Percentiles rank a stretch among this genome's conserved stretches.
Conservation (phyloP, 1,140 invertebrate genomes). For the Panagrolaimus sp. region DNA sequence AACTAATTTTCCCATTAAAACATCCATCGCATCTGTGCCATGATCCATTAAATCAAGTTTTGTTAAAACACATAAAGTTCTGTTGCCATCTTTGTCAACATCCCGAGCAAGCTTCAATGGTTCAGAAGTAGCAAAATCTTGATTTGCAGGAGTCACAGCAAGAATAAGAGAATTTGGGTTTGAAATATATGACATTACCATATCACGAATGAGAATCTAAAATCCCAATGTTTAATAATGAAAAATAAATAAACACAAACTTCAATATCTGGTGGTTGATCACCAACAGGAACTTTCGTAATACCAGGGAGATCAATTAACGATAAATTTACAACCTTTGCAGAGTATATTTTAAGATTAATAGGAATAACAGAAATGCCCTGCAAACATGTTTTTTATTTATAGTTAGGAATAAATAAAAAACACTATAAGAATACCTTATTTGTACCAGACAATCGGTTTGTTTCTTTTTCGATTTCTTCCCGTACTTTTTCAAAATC, state of each 20-base stretch:
- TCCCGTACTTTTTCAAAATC: conserved; percentile 83
- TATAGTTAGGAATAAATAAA: not conserved
- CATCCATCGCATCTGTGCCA: conserved; percentile 96
- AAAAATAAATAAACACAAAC: conserved; percentile 67
- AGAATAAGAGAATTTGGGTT: conserved; percentile 68
- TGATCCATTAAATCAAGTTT: conserved; percentile 98
- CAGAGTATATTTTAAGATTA: conserved; percentile 87
- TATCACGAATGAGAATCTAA: conserved; percentile 63
- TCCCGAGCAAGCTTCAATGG: conserved; percentile 87
- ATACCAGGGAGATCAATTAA: conserved; percentile 96
- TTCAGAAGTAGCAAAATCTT: conserved; percentile 93
- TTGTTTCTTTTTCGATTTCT: conserved; percentile 88
- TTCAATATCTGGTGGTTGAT: conserved; percentile 67
- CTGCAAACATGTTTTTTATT: conserved; percentile 52
- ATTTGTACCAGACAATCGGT: conserved; percentile 83
- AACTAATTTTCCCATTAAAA: conserved; percentile 90
- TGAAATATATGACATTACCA: conserved; percentile 64
- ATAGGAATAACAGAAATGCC: conserved; percentile 93
- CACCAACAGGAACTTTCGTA: conserved; percentile 75
- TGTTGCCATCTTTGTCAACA: conserved; percentile 81
- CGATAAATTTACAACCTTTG: conserved; percentile 77
- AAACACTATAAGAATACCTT: conserved; percentile 65
- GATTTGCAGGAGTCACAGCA: conserved; percentile 86
- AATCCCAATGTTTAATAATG: conserved; percentile 15
- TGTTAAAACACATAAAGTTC: conserved; percentile 93